Conservation (phyloP, 2,113 vertebrate species). For the Syngnathus floridae region DNA sequence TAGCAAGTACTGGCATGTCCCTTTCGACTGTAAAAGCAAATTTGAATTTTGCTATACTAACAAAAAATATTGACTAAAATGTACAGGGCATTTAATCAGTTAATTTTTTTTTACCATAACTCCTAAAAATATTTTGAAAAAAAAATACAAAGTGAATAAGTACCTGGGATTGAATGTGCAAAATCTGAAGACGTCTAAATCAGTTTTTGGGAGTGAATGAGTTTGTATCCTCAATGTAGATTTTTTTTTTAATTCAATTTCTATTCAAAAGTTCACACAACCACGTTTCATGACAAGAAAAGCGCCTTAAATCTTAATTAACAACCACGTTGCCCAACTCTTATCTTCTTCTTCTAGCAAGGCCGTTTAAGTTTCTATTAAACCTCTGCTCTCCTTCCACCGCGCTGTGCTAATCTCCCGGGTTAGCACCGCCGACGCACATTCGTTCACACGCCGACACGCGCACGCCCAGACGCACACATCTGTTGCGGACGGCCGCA, state of each 20-base stretch:
- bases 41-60: no score
- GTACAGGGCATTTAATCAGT: no score
- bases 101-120: no score
- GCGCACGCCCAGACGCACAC: slow-evolving; percentile 19
- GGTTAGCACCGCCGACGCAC: slow-evolving; percentile 23
- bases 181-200: no score
- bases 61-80: no score
- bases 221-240: no score
- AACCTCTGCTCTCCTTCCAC: slow-evolving; percentile 47
- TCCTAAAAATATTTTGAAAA: no score
- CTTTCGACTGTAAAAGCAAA: no score
- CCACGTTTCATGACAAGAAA: not conserved
- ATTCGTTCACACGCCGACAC: slow-evolving; percentile 19
- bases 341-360: slow-evolving; percentile 25
- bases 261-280: not conserved
- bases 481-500: slow-evolving; percentile 22
- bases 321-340: slow-evolving; percentile 27
- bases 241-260: not conserved
- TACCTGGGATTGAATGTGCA: no score
- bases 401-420: slow-evolving; percentile 46
- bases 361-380: slow-evolving; percentile 49
- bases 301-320: slow-evolving; percentile 1
- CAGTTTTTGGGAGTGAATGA: no score
- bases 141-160: no score
- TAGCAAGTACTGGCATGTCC: no score